Evolutionary conservation across 2,888 invertebrate genomes (phyloP), one percentile per base, ranked within the genome.

Genomic region (Mythimna albipuncta): DNA sequence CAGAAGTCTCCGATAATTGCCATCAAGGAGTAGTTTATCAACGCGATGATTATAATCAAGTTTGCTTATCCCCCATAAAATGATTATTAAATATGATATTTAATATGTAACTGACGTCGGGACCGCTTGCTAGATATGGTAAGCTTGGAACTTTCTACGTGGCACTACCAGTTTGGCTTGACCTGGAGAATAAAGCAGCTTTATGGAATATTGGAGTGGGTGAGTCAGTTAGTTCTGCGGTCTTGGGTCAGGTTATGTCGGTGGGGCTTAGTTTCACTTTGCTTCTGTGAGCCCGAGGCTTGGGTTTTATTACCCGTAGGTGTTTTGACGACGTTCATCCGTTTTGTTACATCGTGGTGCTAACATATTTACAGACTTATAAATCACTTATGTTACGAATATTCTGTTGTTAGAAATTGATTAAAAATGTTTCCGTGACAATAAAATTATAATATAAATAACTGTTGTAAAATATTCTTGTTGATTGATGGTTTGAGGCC

Each of bases 251-350:
- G 78, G 75, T 72, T 88, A 86, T 63, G 74, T 44, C 92, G 92
- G 90, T 66, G 68, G 50, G 54, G 70, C 74, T 85, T 89, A 88
- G 89, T 94, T 94, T 94, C 93, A 91, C 94, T 90, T 90, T 79
- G 91, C 93, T 93, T 92, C 93, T 93, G 93, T 91, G 81, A 83
- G 93, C 94, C 93, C 80, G 81, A 77, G 93, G 94, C 93, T 83
- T 82, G 83, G 82, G 87, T 91, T 92, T 92, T 92, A 92, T 91
- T 87, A 85, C 69, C 84, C 76, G 89, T 91, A 91, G 92, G 93
- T 92, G 93, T 91, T 87, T 88, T 86, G 87, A 89, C 79, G 88
- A 85, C 81, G 88, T 87, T 86, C 84, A 85, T 85, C 87, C 84
- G 89, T 87, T 88, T 87, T 90, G 91, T 91, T 86, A 77, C 80